Percentiles rank a stretch among this genome's conserved stretches.
phyloP scores from a whole-genome alignment of 2,113 vertebrate species.

The Anser brachyrhynchus region DNA sequence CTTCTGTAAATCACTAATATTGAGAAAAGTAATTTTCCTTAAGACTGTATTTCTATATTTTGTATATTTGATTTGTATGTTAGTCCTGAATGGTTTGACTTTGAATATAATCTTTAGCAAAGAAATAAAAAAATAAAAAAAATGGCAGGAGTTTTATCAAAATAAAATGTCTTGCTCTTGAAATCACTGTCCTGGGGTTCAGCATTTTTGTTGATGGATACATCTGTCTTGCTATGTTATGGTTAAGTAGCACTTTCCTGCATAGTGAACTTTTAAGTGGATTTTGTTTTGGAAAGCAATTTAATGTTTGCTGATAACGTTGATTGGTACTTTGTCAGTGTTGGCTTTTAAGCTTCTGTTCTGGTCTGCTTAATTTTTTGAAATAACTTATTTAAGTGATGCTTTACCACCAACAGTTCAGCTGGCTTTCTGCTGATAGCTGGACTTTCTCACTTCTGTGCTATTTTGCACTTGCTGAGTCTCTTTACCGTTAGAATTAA shows the following conservation, averaged over 20 bases:
- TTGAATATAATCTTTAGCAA: neutral
- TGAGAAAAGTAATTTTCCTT: neutral
- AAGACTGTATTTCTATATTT: neutral
- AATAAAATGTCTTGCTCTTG: neutral
- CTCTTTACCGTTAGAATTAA: neutral
- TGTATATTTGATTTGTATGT: neutral
- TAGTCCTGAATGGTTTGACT: neutral
- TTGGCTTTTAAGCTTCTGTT: slow-evolving; percentile 62
- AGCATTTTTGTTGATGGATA: slow-evolving; percentile 7
- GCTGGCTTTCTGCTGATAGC: slow-evolving; percentile 31
- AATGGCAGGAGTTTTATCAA: neutral
- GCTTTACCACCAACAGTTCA: slow-evolving; percentile 27
- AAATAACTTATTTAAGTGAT: slow-evolving; percentile 58
- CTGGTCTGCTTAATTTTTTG: slow-evolving; percentile 62
- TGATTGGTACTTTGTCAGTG: slow-evolving; percentile 50
- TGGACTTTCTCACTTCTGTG: neutral
- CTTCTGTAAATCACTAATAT: neutral
- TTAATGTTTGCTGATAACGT: slow-evolving; percentile 53
- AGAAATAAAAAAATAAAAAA: neutral
- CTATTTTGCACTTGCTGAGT: neutral
- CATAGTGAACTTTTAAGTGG: slow-evolving; percentile 7
- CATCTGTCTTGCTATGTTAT: neutral
- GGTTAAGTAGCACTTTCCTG: neutral
- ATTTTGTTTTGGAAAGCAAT: slow-evolving; percentile 64
- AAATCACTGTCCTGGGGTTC: neutral